Base-by-base conservation (phyloP, 2,797 vertebrate species). In the Enoplosus armatus region DNA sequence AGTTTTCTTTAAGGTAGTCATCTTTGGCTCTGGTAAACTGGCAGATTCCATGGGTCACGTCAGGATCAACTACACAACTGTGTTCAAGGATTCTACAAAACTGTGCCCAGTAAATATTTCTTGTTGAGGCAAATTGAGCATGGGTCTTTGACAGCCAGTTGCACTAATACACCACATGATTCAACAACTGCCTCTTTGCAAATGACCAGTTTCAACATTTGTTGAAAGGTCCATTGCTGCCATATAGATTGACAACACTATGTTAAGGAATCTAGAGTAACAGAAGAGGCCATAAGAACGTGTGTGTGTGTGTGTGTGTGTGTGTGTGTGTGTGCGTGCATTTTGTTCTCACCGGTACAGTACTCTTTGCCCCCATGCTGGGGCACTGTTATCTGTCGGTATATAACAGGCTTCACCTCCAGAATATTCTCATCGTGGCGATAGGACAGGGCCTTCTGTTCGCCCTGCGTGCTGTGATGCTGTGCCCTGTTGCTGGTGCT, bases 381-480 rank as follows among this genome's bases (percentile, higher is more conserved):
- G 5, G 97, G 96, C 7, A 97, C 96, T 0, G 93, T 93, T 50
- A 97, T 97, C 83, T 96, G 95, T 7, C 96, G 93, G 85, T 97
- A 97, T 67, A 95, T 94, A 1, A 97, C 94, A 9, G 97, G 96
- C 81, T 96, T 96, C 0, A 91, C 95, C 62, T 97, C 95, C 82
- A 97, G 79, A 88, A 98, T 97, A 80, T 97, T 98, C 91, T 97
- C 96, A 0, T 97, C 96, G 0, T 97, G 97, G 60, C 96, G 95
- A 71, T 97, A 97, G 10, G 95, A 95, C 53, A 94, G 53, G 0
- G 95, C 92, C 20, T 80, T 89, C 54, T 93, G 95, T 68, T 97
- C 96, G 0, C 2, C 94, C 0, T 96, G 94, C 5, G 91, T 87
- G 1, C 94, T 95, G 0, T 95, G 89, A 67, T 94, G 94, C 6